Base-by-base conservation (phyloP, 2,797 vertebrate genomes). In the Cottoperca gobio region DNA sequence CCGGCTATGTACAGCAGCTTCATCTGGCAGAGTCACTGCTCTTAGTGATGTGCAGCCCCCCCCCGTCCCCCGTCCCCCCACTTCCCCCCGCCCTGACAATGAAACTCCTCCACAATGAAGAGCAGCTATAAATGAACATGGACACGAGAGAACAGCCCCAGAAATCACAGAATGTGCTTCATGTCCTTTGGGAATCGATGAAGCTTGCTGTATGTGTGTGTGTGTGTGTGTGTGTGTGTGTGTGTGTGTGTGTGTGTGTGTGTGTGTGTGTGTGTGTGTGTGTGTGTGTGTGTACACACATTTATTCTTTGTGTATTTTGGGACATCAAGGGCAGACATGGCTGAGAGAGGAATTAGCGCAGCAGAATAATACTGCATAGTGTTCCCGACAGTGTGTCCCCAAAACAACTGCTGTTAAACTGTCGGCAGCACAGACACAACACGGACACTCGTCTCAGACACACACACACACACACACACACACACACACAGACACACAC, bases 121-220 rank as follows among this genome's bases (percentile, higher is more conserved):
- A 95, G 94, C 93, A 91, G 93, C 94, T 95, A 95, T 94, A 96
- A 96, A 95, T 92, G 95, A 93, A 95, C 86, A 95, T 85, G 92
- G 92, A 91, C 94, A 94, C 92, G 89, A 90, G 94, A 96, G 95
- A 95, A 94, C 92, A 95, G 95, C 93, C 90, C 92, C 92, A 93
- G 93, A 94, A 95, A 95, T 96, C 93, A 95, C 90, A 96, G 90
- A 91, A 92, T 94, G 93, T 94, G 91, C 91, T 92, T 90, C 91
- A 83, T 86, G 89, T 92, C 94, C 90, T 88, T 69, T 83, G 91
- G 93, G 86, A 82, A 91, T 89, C 83, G 39, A 73, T 12, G 40
- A 83, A 76, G 90, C 90, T 92, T 21, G 40, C 31, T 6, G 31
- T 31, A 31, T 31, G 31, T 31, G 31, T 31, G 31, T 31, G 31